Evolutionary conservation across 2,888 invertebrate genomes (phyloP), one percentile per base, ranked within the genome.

Genomic region (Apotomis turbidana): DNA sequence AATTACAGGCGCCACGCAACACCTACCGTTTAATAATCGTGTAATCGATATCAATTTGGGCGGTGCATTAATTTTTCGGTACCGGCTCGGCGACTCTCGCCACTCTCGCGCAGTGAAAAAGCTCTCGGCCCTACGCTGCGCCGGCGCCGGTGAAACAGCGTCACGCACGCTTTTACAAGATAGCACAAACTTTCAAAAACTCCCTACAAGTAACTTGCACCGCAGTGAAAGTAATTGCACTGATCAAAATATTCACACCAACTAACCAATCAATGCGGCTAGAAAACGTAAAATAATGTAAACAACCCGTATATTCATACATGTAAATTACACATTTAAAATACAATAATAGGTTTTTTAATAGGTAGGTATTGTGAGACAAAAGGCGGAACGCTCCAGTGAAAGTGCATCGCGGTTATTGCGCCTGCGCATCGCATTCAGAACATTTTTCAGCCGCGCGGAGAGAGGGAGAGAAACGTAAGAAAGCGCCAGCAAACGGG

Each of bases 381-480:
- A 68, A 72, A 74, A 80, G 78, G 82, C 81, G 82, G 84, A 85
- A 84, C 82, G 81, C 81, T 87, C 81, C 84, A 89, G 92, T 91
- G 92, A 92, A 93, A 91, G 91, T 90, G 90, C 90, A 91, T 86
- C 85, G 83, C 81, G 82, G 81, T 78, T 77, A 82, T 81, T 85
- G 88, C 89, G 87, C 82, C 78, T 77, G 85, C 86, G 87, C 85
- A 84, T 82, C 83, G 83, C 86, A 88, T 90, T 91, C 87, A 87
- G 89, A 89, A 79, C 86, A 91, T 89, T 91, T 92, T 93, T 92
- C 93, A 91, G 92, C 85, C 74, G 77, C 82, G 82, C 83, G 85
- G 86, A 84, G 88, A 86, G 85, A 84, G 85, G 87, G 86, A 87
- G 89, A 89, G 90, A 91, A 90, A 89, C 88, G 88, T 84, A 90